Conservation (phyloP, 1,140 invertebrate species). For the Ostrea edulis region DNA sequence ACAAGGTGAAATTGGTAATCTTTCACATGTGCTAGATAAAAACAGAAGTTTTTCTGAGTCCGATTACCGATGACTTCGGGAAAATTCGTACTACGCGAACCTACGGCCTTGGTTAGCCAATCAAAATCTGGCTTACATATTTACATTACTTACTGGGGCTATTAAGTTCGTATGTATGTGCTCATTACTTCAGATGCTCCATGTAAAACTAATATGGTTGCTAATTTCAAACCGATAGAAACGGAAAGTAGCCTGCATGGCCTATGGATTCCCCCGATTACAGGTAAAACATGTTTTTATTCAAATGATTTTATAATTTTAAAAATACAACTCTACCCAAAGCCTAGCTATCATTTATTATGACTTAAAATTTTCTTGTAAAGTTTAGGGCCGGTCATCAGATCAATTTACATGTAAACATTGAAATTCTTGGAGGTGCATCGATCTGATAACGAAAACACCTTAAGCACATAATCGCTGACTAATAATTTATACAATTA, state of each 20-base stretch:
- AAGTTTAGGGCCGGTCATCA: too few relatives aligned
- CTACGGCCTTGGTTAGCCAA: background rate
- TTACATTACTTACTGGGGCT: conserved; percentile 25
- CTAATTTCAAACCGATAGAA: conserved; percentile 66
- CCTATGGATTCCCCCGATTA: conserved; percentile 67
- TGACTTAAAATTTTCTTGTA: too few relatives aligned
- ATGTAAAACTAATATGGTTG: conserved; percentile 58
- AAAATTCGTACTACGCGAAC: conserved; percentile 28
- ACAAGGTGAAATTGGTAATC: conserved; percentile 27
- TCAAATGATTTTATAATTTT: background rate
- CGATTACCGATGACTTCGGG: conserved; percentile 9
- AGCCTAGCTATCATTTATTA: too few relatives aligned
- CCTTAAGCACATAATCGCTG: too few relatives aligned
- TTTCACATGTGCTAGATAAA: conserved; percentile 28
- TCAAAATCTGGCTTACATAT: conserved; percentile 32
- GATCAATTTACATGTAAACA: too few relatives aligned
- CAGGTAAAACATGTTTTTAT: conserved; percentile 57
- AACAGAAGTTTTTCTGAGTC: conserved; percentile 29
- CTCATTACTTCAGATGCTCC: conserved; percentile 36
- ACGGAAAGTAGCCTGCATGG: conserved; percentile 68
- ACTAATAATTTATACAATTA: too few relatives aligned
- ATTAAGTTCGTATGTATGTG: conserved; percentile 27
- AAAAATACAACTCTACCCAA: too few relatives aligned
- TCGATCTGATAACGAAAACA: too few relatives aligned
- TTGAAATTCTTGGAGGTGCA: too few relatives aligned